Conservation (phyloP, 2,888 invertebrate genomes). For the Drosophila paucipuncta region DNA sequence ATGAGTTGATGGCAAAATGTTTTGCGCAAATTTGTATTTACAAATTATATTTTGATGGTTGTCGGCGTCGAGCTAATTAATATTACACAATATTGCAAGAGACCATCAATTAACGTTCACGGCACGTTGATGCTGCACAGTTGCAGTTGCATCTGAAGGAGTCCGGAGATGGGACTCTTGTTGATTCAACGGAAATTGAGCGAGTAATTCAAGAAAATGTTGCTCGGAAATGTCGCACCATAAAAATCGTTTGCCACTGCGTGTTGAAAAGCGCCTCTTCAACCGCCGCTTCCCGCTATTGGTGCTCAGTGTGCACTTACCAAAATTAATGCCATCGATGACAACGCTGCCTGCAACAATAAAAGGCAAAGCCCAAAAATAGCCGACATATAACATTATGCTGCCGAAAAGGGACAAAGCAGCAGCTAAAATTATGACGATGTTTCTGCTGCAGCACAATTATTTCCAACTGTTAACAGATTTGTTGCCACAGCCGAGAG, state of each 20-base stretch:
- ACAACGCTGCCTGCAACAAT: slow-evolving; percentile 77
- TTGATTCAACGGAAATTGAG: slow-evolving; percentile 84
- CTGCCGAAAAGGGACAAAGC: slow-evolving; percentile 67
- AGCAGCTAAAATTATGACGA: slow-evolving; percentile 78
- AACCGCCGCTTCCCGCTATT: slow-evolving; percentile 13
- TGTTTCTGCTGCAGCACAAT: slow-evolving; percentile 75
- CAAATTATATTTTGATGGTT: slow-evolving; percentile 61
- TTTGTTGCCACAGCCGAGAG: slow-evolving; percentile 75
- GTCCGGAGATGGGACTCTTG: slow-evolving; percentile 14
- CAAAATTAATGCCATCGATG: slow-evolving; percentile 78
- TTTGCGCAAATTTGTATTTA: slow-evolving; percentile 20
- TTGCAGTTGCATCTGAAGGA: slow-evolving; percentile 19
- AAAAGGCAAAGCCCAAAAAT: slow-evolving; percentile 68
- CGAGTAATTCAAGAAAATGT: slow-evolving; percentile 79
- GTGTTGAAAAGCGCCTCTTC: slow-evolving; percentile 67
- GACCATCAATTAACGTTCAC: slow-evolving; percentile 54
- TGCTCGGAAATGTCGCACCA: slow-evolving; percentile 75
- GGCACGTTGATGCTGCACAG: slow-evolving; percentile 16
- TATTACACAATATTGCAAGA: slow-evolving; percentile 64
- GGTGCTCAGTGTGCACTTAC: slow-evolving; percentile 49
- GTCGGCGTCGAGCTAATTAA: slow-evolving; percentile 64
- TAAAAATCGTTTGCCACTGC: slow-evolving; percentile 67
- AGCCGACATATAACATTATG: slow-evolving; percentile 54
- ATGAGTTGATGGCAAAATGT: slow-evolving; percentile 23
- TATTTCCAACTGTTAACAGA: slow-evolving; percentile 85